Evolutionary conservation across 2,797 vertebrate genomes (phyloP), one percentile per base, ranked within the genome.

Genomic region (Cuniculus paca): DNA sequence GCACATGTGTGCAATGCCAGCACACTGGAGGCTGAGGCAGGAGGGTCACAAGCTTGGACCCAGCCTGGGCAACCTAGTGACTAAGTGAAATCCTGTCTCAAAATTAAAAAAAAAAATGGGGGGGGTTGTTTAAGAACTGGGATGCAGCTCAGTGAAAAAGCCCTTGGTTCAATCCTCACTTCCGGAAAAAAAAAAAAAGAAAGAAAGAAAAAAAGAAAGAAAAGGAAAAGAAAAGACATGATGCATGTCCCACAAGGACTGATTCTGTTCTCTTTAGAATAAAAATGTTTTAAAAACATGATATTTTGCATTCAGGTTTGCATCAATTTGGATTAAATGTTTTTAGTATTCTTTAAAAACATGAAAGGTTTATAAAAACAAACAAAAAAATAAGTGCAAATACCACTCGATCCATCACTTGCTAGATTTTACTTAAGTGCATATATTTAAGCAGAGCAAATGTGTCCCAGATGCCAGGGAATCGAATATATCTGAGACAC

Each of bases 361-460:
- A 80, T 0, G 19, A 75, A 87, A 70, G 26, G 58, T 78, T 85
- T 77, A 48, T 26, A 92, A 80, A 92, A 95, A 90, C 52, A 54
- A 54, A 56, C 28, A 36, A 90, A 78, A 81, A 74, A 80, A 74
- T 52, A 91, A 72, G 26, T 72, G 63, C 13, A 22, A 19, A 48
- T 34, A 60, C 24, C 42, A 92, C 4, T 39, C 72, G 11, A 52
- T 89, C 34, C 2, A 54, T 34, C 24, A 24, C 65, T 93, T 86
- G 12, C 34, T 75, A 58, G 8, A 82, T 94, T 61, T 92, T 78
- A 78, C 36, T 88, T 82, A 36, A 90, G 83, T 96, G 90, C 31
- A 74, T 74, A 60, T 60, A 63, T 48, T 83, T 89, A 91, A 89
- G 39, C 56, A 70, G 3, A 42, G 34, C n/a, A 20, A 17, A 80